Percentiles rank a stretch among this genome's conserved stretches.
Conservation (phyloP, 2,797 vertebrate genomes). For the Syngnathus rostellatus region DNA sequence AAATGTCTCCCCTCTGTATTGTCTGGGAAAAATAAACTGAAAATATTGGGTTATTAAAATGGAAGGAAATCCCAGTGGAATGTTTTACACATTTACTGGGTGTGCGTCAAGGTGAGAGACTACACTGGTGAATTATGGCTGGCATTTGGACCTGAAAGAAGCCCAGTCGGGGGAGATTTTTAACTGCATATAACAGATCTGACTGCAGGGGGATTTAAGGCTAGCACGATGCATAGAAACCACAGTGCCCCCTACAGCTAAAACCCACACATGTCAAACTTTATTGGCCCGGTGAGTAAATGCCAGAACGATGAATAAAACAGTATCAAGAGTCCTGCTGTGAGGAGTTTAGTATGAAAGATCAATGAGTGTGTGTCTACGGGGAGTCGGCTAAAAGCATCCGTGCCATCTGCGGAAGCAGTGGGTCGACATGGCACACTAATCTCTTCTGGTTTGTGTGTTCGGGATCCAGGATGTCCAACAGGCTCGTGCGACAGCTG, state of each 20-base stretch:
- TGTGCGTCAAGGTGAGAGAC: conserved; percentile 74
- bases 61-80: conserved; percentile 66
- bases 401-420: conserved; percentile 66
- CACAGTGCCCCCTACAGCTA: conserved; percentile 67
- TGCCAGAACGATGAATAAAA: conserved; percentile 67
- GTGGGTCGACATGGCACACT: conserved; percentile 66
- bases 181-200: conserved; percentile 52
- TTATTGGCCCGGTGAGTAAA: conserved; percentile 64
- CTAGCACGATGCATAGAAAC: conserved; percentile 51
- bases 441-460: conserved; percentile 70
- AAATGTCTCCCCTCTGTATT: neutral
- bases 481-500: conserved; percentile 68
- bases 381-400: conserved; percentile 61
- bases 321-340: conserved; percentile 62
- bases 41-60: conserved; percentile 67
- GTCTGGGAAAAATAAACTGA: conserved; percentile 24
- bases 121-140: conserved; percentile 69
- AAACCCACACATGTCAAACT: conserved; percentile 63
- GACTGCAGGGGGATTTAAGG: conserved; percentile 54
- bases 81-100: conserved; percentile 74
- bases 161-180: conserved; percentile 34
- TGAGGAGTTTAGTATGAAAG: conserved; percentile 65
- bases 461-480: conserved; percentile 66
- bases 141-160: conserved; percentile 55
- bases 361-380: conserved; percentile 64